phyloP scores from a whole-genome alignment of 1,140 invertebrate species.

The Procambarus virginalis region DNA sequence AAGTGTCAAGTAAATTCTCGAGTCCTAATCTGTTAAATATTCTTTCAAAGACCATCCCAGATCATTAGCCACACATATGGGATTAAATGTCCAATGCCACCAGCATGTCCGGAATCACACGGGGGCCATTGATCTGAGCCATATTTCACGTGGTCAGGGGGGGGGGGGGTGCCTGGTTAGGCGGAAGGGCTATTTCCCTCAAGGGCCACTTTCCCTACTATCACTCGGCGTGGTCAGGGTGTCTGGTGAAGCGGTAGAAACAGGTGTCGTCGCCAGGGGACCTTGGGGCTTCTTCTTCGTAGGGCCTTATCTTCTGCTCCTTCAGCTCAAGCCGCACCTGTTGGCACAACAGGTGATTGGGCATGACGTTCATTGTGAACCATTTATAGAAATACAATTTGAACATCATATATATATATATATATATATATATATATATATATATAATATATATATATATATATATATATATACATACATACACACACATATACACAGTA shows the following conservation, averaged over 20 bases:
- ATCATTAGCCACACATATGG: too few relatives aligned
- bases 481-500: too few relatives aligned
- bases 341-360: too few relatives aligned
- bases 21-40: too few relatives aligned
- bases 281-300: background rate
- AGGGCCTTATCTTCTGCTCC: background rate
- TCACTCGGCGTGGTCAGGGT: background rate
- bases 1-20: too few relatives aligned
- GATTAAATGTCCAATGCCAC: too few relatives aligned
- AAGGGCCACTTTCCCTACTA: background rate
- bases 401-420: background rate
- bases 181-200: too few relatives aligned
- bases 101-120: too few relatives aligned
- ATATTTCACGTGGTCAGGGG: background rate
- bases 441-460: constrained; percentile 14
- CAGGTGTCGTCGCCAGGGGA: background rate
- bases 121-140: too few relatives aligned
- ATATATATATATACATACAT: background rate
- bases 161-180: too few relatives aligned
- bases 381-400: background rate
- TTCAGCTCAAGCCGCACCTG: background rate
- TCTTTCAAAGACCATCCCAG: too few relatives aligned
- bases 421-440: constrained; percentile 9
- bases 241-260: background rate
- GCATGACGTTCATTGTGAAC: too few relatives aligned